Evolutionary conservation across 2,888 invertebrate species (phyloP), one percentile per base, ranked within the genome.

Genomic region (Acleris emargana): DNA sequence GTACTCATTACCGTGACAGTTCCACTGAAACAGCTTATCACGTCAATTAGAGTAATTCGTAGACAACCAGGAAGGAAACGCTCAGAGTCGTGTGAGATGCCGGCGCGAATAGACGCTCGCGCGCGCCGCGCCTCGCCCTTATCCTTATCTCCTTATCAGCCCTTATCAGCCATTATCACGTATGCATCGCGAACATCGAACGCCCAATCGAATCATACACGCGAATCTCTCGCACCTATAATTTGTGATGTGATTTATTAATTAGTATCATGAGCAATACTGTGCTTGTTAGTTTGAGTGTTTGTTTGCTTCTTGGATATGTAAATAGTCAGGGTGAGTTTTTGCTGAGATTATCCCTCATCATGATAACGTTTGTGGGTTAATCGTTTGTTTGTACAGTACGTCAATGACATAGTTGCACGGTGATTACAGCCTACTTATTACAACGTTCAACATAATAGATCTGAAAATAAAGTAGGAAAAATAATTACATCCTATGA

Each of bases 101-200:
- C 83, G 88, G 72, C 72, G 73, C 74, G 83, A 73, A 69, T 77
- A 84, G 84, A 81, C 87, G 89, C 79, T 68, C 6, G 75, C 69
- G 72, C 73, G 75, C 76, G 76, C 70, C 71, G 73, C 68, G 72
- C 74, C 72, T 69, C 55, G 54, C 73, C 71, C 75, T 82, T 88
- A 89, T 87, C 85, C 17, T 49, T 60, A 64, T 64, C 64, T 45
- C 77, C 80, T 90, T 91, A 91, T 91, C 90, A 87, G 76, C 80
- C 81, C 83, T 87, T 89, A 91, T 90, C 91, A 86, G 61, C 80
- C 81, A 83, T 87, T 89, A 91, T 90, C 91, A 86, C 61, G 79
- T 79, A 83, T 83, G 80, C 88, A 88, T 89, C 90, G 91, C 91
- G 81, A 89, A 89, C 78, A 87, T 86, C 85, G 83, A 75, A 76